phyloP scores from a whole-genome alignment of 2,888 invertebrate genomes.

The Ectemnius lituratus region DNA sequence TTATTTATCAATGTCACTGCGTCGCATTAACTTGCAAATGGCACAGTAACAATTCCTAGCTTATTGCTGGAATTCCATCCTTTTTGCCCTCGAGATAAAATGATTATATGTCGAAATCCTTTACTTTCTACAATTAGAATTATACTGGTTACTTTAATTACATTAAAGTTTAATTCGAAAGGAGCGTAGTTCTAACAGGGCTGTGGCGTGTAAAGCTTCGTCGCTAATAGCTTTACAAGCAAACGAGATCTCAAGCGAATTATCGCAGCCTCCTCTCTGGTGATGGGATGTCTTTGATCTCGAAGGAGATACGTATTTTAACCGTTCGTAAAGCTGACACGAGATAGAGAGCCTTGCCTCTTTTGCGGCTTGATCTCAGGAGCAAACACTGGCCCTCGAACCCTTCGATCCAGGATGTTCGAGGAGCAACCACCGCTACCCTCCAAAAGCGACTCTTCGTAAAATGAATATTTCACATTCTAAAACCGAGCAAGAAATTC shows the following conservation, averaged over 20 bases:
- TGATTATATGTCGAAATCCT: no score
- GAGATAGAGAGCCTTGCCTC: conserved; percentile 47
- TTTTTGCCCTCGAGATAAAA: no score
- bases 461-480: no score
- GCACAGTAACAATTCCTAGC: no score
- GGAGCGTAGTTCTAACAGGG: no score
- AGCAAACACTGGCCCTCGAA: conserved; percentile 47
- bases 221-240: conserved; percentile 24
- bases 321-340: conserved; percentile 18
- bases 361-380: conserved; percentile 59
- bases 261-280: conserved; percentile 45
- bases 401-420: conserved; percentile 24
- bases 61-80: no score
- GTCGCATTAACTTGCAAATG: no score
- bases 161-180: no score
- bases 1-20: no score
- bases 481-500: no score
- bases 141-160: no score
- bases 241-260: conserved; percentile 51
- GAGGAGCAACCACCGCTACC: conserved; percentile 8
- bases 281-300: conserved; percentile 64
- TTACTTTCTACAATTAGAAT: no score
- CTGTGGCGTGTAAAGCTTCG: not conserved
- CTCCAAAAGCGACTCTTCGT: not conserved
- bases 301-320: conserved; percentile 59